These are phyloP conservation scores for Oreochromis grahami DNA, from an alignment of 2,797 vertebrate species.

Conservation along the genomic window DNA sequence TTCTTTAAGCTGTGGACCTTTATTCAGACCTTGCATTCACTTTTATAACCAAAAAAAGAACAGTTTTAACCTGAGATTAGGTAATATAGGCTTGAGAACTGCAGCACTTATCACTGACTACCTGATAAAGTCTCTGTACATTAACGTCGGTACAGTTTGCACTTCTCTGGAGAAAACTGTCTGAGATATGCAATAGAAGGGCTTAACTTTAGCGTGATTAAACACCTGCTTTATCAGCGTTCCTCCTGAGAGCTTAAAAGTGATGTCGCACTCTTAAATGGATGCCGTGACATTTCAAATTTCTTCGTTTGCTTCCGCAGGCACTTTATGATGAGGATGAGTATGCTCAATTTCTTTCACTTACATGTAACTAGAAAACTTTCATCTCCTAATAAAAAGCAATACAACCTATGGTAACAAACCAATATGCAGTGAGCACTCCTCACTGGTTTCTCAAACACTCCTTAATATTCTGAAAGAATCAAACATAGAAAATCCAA, in stretches of 20 bases:
- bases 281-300: neutral
- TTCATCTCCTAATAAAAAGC: neutral
- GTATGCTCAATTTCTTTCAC: neutral
- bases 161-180: neutral
- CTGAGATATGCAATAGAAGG: neutral
- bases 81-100: neutral
- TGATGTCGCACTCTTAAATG: neutral
- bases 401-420: neutral
- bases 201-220: neutral
- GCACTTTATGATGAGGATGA: slow-evolving; percentile 21
- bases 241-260: slow-evolving; percentile 8
- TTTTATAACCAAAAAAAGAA: neutral
- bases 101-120: neutral
- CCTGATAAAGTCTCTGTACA: neutral
- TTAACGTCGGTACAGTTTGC: neutral
- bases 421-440: neutral
- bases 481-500: neutral
- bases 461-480: neutral
- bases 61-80: slow-evolving; percentile 26
- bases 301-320: neutral
- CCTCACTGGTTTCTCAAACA: neutral
- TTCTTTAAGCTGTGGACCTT: slow-evolving; percentile 4
- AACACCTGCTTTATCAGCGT: neutral
- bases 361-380: neutral
- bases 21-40: neutral